Evolutionary conservation across 1,140 invertebrate species (phyloP), one percentile per base, ranked within the genome.

Genomic region (Drosophila ohnishii): DNA sequence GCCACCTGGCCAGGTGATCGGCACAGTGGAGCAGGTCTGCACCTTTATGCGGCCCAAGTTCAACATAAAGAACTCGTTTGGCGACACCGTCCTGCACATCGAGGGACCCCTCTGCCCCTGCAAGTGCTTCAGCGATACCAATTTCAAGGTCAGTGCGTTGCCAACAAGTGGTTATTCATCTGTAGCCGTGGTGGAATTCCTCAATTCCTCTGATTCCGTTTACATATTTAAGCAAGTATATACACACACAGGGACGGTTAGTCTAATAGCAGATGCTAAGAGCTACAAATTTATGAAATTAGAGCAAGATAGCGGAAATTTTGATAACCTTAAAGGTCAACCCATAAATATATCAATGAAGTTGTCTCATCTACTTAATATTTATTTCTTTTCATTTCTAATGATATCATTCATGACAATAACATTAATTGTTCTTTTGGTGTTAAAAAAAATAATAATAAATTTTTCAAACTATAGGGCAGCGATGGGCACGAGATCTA

Each of bases 1-100:
- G 0, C 93, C 93, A 1, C 92, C 92, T 0, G 92, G 90, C 2
- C 77, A 90, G 4, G 75, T 94, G 2, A 92, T 96, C 58, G 96
- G 96, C 1, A 94, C 91, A 2, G 93, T 97, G 11, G 92, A 94
- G 42, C 95, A 97, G 92, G 93, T 96, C n/a, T 97, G 95, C 95
- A 94, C 93, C 34, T 90, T 95, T 28, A 92, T 94, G 45, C 92
- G 92, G 22, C 95, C 96, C 1, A 92, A 93, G 30, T 97, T 96
- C 77, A 90, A 92, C 2, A 92, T 97, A 25, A 93, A 94, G 65
- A 93, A 96, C 83, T 92, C 93, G 4, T 88, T 93, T 28, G 95
- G 95, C 16, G 93, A 95, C 16, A 92, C 92, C 2, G 93, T 96
- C 5, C 93, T 97, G 28, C 93, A 92, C 70, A 94, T 97, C 75